phyloP scores from a whole-genome alignment of 1,140 invertebrate genomes.

The Sesamia nonagrioides region DNA sequence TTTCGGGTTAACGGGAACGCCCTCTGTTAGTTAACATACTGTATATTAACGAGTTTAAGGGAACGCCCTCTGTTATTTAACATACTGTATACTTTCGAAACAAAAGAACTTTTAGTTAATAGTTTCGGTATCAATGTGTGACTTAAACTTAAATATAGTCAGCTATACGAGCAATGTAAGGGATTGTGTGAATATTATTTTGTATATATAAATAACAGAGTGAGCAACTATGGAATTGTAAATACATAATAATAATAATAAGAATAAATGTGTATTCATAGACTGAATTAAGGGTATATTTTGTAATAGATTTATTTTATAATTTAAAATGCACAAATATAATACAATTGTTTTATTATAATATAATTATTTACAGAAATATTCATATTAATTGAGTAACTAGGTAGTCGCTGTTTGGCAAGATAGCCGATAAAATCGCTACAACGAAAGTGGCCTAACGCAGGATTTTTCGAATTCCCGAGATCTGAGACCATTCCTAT shows the following conservation, averaged over 20 bases:
- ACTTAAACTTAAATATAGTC: too few species aligned
- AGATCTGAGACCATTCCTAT: background rate
- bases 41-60: too few species aligned
- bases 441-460: background rate
- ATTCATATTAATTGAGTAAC: conserved; percentile 29
- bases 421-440: background rate
- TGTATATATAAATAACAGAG: background rate
- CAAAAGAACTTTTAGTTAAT: too few species aligned
- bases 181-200: conserved; percentile 10
- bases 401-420: conserved; percentile 21
- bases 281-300: conserved; percentile 31
- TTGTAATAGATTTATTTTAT: conserved; percentile 27
- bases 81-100: too few species aligned
- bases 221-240: background rate
- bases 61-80: too few species aligned
- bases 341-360: conserved; percentile 32
- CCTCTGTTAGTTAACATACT: too few species aligned
- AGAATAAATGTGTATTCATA: conserved; percentile 29
- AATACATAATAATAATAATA: conserved; percentile 5
- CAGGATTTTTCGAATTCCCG: background rate
- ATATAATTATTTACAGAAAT: conserved; percentile 40
- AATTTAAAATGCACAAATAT: conserved; percentile 24
- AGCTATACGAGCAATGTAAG: background rate
- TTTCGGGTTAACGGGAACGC: too few species aligned
- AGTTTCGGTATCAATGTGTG: too few species aligned